Evolutionary conservation across 2,888 invertebrate species (phyloP).

Genomic region (Cataglyphis altisquamis): DNA sequence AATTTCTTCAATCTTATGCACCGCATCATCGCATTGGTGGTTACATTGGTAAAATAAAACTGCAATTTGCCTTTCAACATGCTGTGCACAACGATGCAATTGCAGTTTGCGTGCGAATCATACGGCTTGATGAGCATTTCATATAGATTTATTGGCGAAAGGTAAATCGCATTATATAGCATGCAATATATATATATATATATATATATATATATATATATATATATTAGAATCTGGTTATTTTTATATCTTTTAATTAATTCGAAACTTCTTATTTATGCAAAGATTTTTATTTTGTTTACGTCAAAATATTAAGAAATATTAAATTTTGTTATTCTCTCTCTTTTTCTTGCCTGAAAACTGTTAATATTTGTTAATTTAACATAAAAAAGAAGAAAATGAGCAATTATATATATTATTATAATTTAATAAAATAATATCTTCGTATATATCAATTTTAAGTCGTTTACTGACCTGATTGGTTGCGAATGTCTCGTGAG

Average conservation of each 20-base stretch:
- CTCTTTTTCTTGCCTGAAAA: background rate
- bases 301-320: background rate
- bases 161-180: background rate
- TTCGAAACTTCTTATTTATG: background rate
- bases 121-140: conserved; percentile 6
- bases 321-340: background rate
- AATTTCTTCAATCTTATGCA: conserved; percentile 10
- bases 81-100: conserved; percentile 9
- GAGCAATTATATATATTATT: background rate
- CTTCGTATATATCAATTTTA: background rate
- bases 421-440: background rate
- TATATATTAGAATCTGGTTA: background rate
- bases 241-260: conserved; percentile 9
- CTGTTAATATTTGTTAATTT: conserved; percentile 6
- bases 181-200: conserved; percentile 7
- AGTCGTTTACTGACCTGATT: background rate
- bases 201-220: no score
- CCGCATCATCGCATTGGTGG: conserved; percentile 1
- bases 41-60: conserved; percentile 43
- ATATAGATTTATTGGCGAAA: conserved; percentile 14
- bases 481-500: background rate
- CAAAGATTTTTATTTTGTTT: background rate
- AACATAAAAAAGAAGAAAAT: background rate
- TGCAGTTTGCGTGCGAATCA: conserved; percentile 27
- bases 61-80: conserved; percentile 32